phyloP scores from a whole-genome alignment of 2,113 vertebrate genomes.

The Phasianus colchicus region DNA sequence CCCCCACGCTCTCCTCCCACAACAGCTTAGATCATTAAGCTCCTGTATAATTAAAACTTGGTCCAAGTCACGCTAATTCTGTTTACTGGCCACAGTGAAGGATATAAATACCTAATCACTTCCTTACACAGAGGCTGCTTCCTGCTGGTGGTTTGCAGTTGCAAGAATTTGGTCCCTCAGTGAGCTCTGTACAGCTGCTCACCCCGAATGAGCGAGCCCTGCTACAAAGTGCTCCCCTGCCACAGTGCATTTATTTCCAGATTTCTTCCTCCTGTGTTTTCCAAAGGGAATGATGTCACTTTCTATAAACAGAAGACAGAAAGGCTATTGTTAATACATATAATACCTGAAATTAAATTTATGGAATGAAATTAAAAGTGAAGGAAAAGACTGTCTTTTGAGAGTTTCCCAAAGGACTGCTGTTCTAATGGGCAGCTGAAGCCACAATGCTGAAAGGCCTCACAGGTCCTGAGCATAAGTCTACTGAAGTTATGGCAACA shows the following conservation, averaged over 20 bases:
- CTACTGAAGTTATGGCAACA: neutral
- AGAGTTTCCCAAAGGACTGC: neutral
- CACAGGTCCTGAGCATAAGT: neutral
- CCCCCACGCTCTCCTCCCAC: constrained; percentile 74
- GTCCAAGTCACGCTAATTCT: constrained; percentile 74
- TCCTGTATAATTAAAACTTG: constrained; percentile 79
- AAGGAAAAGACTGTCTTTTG: neutral
- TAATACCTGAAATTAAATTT: constrained; percentile 11
- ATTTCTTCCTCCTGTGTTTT: neutral
- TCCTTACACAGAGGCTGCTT: constrained; percentile 73
- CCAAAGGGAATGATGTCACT: neutral
- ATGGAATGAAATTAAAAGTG: neutral
- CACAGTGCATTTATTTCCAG: neutral
- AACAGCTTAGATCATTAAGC: constrained; percentile 78
- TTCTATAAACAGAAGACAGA: constrained; percentile 25
- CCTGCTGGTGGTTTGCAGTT: constrained; percentile 73
- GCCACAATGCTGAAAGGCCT: neutral
- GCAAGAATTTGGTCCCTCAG: constrained; percentile 4
- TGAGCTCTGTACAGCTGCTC: neutral
- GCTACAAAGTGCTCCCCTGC: neutral
- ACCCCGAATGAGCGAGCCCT: neutral
- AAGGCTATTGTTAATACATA: neutral
- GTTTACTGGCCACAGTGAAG: constrained; percentile 72
- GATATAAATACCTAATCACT: constrained; percentile 80
- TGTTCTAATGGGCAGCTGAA: neutral